phyloP scores from a whole-genome alignment of 2,888 invertebrate species.

The Leptura quadrifasciata region DNA sequence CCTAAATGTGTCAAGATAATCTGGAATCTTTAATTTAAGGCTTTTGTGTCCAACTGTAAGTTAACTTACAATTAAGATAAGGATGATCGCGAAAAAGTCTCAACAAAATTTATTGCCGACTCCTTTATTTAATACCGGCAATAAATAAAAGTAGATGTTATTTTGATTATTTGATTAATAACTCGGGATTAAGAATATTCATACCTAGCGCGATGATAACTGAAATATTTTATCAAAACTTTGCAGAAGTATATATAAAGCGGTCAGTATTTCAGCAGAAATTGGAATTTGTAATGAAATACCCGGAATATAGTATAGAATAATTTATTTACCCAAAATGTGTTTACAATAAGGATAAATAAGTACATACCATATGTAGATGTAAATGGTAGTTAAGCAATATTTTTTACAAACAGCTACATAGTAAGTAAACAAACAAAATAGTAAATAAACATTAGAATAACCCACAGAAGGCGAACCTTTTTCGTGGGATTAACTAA shows the following conservation, averaged over 20 bases:
- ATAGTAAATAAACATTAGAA: too few species aligned
- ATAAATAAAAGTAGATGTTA: constrained; percentile 45
- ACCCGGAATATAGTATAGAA: too few species aligned
- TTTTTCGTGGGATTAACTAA: too few species aligned
- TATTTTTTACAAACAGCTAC: too few species aligned
- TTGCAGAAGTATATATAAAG: neutral
- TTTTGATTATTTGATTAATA: constrained; percentile 42
- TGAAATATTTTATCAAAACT: constrained; percentile 4
- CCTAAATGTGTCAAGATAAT: constrained; percentile 64
- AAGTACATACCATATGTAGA: too few species aligned
- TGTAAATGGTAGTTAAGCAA: too few species aligned
- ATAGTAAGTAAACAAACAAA: too few species aligned
- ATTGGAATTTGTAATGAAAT: neutral
- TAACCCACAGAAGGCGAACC: too few species aligned
- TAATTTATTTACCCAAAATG: too few species aligned
- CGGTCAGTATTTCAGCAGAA: neutral
- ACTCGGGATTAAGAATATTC: constrained; percentile 24
- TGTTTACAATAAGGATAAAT: too few species aligned
- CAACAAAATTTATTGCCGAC: constrained; percentile 57
- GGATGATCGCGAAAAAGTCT: constrained; percentile 60
- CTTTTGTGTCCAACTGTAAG: constrained; percentile 59
- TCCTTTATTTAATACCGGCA: constrained; percentile 55
- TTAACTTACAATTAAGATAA: constrained; percentile 69
- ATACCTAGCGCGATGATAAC: neutral
- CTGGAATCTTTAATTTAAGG: constrained; percentile 67